phyloP scores from a whole-genome alignment of 1,140 invertebrate genomes.

The Trichonephila clavipes region DNA sequence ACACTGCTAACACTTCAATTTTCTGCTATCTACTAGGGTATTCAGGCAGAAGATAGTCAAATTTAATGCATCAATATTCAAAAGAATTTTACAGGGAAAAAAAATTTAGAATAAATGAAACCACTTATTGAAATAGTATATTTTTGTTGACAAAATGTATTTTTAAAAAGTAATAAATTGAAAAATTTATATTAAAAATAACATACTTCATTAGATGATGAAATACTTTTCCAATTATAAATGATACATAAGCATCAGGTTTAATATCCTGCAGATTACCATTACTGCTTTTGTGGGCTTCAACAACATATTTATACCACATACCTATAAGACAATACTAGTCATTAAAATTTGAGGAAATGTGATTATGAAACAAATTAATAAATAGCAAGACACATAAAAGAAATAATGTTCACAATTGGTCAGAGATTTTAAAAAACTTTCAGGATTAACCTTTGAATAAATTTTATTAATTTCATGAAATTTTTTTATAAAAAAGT shows the following conservation, averaged over 20 bases:
- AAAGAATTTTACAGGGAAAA: too few species aligned
- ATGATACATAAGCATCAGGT: slow-evolving; percentile 50
- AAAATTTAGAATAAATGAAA: too few species aligned
- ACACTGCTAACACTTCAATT: too few species aligned
- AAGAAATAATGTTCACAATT: not conserved
- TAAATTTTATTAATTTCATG: not conserved
- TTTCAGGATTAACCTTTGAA: not conserved
- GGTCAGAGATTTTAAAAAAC: not conserved
- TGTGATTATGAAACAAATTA: too few species aligned
- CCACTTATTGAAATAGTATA: too few species aligned
- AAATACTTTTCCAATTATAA: slow-evolving; percentile 61
- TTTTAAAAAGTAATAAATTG: too few species aligned
- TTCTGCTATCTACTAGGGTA: too few species aligned
- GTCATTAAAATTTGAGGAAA: not conserved
- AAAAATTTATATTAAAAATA: not conserved
- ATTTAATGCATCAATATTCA: too few species aligned
- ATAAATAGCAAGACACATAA: not conserved
- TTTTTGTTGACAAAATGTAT: too few species aligned
- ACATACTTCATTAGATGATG: slow-evolving; percentile 69
- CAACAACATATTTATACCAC: slow-evolving; percentile 63
- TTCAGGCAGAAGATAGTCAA: too few species aligned
- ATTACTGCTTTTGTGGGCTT: slow-evolving; percentile 58
- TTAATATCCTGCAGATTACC: slow-evolving; percentile 55
- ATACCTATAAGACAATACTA: slow-evolving; percentile 44
- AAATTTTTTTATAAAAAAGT: too few species aligned